Conservation (phyloP, 2,797 vertebrate species). For the Benthosema pterotum region DNA sequence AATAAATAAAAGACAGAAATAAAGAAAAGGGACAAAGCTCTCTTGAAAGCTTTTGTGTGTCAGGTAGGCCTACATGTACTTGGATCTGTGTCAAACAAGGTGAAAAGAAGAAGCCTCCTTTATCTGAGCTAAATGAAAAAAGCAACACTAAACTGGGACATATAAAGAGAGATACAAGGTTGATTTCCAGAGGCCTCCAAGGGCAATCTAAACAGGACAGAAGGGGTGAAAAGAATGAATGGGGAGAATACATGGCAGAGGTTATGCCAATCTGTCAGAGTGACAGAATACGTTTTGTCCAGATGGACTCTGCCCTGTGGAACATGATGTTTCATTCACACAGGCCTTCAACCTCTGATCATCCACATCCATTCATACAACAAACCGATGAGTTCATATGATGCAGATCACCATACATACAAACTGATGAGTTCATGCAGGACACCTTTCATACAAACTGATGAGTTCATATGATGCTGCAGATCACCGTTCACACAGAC, state of each 20-base stretch:
- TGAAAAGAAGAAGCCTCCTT: slow-evolving; percentile 21
- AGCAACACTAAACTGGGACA: slow-evolving; percentile 18
- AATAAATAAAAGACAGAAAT: no score
- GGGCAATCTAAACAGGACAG: slow-evolving; percentile 14
- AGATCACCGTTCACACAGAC: background rate
- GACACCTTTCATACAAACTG: background rate
- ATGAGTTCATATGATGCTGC: background rate
- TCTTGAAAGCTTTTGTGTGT: background rate
- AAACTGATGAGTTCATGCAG: background rate
- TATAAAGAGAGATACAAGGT: background rate
- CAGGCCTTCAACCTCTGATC: background rate
- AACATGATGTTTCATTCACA: slow-evolving; percentile 4
- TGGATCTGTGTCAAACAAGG: slow-evolving; percentile 22
- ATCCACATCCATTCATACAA: background rate
- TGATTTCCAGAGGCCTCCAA: slow-evolving; percentile 28
- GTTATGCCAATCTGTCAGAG: slow-evolving; percentile 44
- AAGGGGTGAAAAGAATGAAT: slow-evolving; percentile 17
- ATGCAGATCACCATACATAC: background rate
- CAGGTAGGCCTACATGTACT: no score
- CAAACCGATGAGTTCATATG: background rate
- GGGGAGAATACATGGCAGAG: slow-evolving; percentile 26
- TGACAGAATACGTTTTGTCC: slow-evolving; percentile 15
- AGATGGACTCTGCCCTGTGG: background rate
- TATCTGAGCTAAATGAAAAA: slow-evolving; percentile 23
- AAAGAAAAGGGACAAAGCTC: no score